Evolutionary conservation across 2,113 vertebrate species (phyloP), one percentile per base, ranked within the genome.

Genomic region (Cryptomyrus ogoouensis): DNA sequence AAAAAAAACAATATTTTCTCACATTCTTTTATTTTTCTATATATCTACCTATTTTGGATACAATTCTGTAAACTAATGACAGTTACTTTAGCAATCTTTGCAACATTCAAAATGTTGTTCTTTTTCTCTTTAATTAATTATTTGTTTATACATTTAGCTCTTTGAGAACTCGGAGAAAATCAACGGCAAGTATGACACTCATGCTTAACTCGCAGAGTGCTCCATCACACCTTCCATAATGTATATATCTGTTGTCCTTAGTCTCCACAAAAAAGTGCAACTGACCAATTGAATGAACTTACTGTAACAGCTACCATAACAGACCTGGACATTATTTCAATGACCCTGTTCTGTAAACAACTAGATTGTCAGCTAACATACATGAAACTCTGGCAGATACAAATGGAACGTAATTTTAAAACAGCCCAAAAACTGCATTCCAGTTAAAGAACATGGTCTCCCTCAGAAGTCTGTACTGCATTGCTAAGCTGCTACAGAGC

Each of bases 1-100:
- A 42, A 88, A 88, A 88, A 62, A 44, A 62, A 87, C 13, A 56
- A 66, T 90, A 89, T 91, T 90, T 93, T 91, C 90, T 92, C 66
- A 87, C 92, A 93, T 91, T 92, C 53, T 74, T 90, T 56, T 70
- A 46, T 66, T 86, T 87, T 89, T 90, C 90, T 86, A 91, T 89
- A 89, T 90, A 91, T 90, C 90, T 86, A 91, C 88, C 88, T 90
- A 91, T 88, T 92, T 90, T 91, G 88, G 88, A 83, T 80, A 90
- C 9, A 84, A 89, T 92, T 85, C 77, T 92, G 93, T 93, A 93
- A 94, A 94, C 93, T 91, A 86, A 92, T 89, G 93, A 92, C 93
- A 88, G 91, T 93, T 91, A 90, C 90, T 83, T 93, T 89, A 91
- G 93, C 90, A 91, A 44, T 88, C 93, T 92, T 90, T 91, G 90